These are phyloP conservation scores for Antennarius striatus DNA, from an alignment of 2,113 vertebrate species.

Conservation along the genomic window DNA sequence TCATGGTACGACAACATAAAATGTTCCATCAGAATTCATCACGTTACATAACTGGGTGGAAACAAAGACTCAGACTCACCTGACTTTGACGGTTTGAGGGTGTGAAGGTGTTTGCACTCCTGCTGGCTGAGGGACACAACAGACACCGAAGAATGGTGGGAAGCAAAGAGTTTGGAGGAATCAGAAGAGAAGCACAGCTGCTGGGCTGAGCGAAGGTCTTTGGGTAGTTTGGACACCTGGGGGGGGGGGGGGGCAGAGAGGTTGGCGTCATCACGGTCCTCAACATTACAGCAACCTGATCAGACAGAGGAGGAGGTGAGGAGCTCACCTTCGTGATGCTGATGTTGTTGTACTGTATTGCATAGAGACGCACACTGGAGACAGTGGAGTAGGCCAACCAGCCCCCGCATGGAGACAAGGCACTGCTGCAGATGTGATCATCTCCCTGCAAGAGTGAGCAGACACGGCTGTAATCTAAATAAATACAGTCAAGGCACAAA, in stretches of 20 bases:
- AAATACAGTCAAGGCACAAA: too few relatives aligned
- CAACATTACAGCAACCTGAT: not conserved
- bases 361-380: constrained; percentile 85
- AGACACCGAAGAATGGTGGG: constrained; percentile 78
- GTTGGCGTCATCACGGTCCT: not conserved
- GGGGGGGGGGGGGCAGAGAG: not conserved
- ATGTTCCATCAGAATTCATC: too few relatives aligned
- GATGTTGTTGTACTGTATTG: constrained; percentile 72
- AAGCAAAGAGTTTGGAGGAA: constrained; percentile 85
- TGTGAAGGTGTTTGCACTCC: constrained; percentile 80
- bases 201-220: constrained; percentile 77
- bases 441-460: constrained; percentile 80
- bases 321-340: constrained; percentile 83
- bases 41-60: too few relatives aligned
- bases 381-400: constrained; percentile 89
- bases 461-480: not conserved
- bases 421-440: constrained; percentile 89
- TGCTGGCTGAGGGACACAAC: constrained; percentile 77
- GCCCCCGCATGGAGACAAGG: constrained; percentile 87
- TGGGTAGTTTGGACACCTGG: constrained; percentile 86
- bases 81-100: constrained; percentile 77
- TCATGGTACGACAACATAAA: too few relatives aligned
- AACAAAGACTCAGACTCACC: constrained; percentile 70
- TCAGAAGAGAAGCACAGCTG: constrained; percentile 90
- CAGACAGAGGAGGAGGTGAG: not conserved